These are phyloP conservation scores for Mythimna albipuncta DNA, from an alignment of 2,888 invertebrate genomes.

Conservation along the genomic window DNA sequence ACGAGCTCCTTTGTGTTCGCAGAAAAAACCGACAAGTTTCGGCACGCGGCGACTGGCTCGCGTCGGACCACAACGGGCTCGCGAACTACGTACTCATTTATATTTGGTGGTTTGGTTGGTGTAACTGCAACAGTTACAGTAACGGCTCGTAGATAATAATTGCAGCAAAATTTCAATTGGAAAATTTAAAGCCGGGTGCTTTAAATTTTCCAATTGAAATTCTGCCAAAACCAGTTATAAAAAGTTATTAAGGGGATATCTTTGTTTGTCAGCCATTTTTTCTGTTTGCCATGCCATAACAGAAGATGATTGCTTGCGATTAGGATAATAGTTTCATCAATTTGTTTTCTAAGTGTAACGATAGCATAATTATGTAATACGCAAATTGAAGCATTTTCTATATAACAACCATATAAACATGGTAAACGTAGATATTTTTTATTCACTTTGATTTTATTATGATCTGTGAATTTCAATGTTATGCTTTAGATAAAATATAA, in stretches of 20 bases:
- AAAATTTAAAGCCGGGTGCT: too few relatives aligned
- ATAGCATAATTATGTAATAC: neutral
- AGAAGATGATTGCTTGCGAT: constrained; percentile 3
- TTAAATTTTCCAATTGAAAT: neutral
- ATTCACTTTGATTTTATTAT: constrained; percentile 1
- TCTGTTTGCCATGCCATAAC: neutral
- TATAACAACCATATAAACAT: neutral
- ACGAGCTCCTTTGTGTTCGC: too few relatives aligned
- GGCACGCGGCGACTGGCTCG: too few relatives aligned
- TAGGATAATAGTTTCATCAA: neutral
- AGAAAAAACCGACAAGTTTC: too few relatives aligned
- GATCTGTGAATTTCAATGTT: constrained; percentile 27
- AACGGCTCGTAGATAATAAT: too few relatives aligned
- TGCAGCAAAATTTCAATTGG: too few relatives aligned
- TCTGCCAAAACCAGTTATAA: neutral
- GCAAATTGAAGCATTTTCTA: constrained; percentile 20
- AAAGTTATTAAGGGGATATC: neutral
- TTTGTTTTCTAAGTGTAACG: neutral
- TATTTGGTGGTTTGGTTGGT: too few relatives aligned
- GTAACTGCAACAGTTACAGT: too few relatives aligned
- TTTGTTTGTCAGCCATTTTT: neutral
- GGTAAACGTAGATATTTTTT: neutral
- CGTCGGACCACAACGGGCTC: too few relatives aligned
- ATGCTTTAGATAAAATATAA: constrained; percentile 10
- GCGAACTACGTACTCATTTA: too few relatives aligned